Conservation (phyloP, 2,113 vertebrate species). For the Melospiza georgiana region DNA sequence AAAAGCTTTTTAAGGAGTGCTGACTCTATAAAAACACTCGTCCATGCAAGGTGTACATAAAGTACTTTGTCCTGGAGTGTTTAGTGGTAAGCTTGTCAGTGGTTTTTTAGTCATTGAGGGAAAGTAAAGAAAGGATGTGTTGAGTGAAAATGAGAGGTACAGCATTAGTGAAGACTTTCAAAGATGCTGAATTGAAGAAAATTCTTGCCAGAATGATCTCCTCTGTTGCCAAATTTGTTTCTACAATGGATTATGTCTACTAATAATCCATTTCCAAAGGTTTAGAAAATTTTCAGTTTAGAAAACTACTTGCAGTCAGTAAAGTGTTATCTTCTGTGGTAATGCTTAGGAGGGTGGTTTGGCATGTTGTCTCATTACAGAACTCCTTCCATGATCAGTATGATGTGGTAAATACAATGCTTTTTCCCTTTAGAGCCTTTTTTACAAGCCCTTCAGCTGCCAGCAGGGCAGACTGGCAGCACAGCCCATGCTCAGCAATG, state of each 20-base stretch:
- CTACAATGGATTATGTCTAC: background rate
- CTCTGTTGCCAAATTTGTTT: background rate
- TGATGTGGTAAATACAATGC: accelerated
- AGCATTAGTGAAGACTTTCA: background rate
- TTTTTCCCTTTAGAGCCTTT: background rate
- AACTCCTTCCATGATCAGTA: background rate
- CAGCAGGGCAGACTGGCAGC: background rate
- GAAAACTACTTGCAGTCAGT: background rate
- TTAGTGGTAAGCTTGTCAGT: background rate
- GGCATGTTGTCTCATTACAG: background rate
- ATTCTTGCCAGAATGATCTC: accelerated
- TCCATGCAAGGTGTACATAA: background rate
- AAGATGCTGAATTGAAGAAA: background rate
- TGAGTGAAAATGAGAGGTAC: background rate
- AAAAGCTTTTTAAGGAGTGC: background rate
- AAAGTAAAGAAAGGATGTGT: background rate
- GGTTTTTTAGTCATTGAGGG: background rate
- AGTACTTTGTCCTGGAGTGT: background rate
- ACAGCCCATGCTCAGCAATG: background rate
- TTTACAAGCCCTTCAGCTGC: background rate
- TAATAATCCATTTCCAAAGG: background rate
- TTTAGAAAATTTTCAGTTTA: background rate
- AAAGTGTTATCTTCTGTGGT: background rate
- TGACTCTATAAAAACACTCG: background rate
- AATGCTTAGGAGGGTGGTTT: background rate